These are phyloP conservation scores for Tetragonula clypearis DNA, from an alignment of 1,140 invertebrate species.

Conservation along the genomic window DNA sequence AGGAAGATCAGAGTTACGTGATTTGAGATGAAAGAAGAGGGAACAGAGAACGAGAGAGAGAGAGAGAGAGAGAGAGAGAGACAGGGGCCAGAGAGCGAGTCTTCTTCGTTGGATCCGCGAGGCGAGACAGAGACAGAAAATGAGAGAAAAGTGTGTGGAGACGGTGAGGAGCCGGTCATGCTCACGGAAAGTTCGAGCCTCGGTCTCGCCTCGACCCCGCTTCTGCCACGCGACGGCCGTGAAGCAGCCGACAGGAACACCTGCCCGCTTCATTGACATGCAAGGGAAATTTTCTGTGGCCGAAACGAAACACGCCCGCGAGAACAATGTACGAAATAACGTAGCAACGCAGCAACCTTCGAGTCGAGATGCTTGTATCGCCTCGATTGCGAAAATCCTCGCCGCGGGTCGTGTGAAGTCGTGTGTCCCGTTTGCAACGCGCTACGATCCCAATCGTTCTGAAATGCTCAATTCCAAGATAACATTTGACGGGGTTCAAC, in stretches of 20 bases:
- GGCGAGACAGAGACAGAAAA: conserved; percentile 15
- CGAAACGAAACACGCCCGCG: not conserved
- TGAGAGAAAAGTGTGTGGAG: conserved; percentile 31
- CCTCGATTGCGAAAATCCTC: not conserved
- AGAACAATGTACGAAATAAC: conserved; percentile 37
- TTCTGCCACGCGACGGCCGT: conserved; percentile 73
- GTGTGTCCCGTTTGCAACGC: not conserved
- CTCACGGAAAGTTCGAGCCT: conserved; percentile 59
- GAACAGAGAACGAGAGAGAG: conserved; percentile 9
- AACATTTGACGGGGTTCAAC: not conserved
- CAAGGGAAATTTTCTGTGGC: conserved; percentile 68
- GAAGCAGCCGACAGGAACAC: conserved; percentile 71
- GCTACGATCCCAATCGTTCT: not conserved
- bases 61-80: conserved; percentile 11
- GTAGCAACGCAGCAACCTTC: not conserved
- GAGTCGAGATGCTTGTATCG: not conserved
- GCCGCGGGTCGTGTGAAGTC: not conserved
- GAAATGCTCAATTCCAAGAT: not conserved
- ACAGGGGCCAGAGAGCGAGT: not conserved
- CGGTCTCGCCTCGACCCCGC: conserved; percentile 66
- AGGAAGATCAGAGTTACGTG: conserved; percentile 2
- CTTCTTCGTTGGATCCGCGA: conserved; percentile 33
- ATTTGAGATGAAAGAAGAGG: conserved; percentile 8
- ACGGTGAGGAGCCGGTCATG: conserved; percentile 50
- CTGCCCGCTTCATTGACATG: conserved; percentile 74